Conservation (phyloP, 2,888 invertebrate genomes). For the Folsomia candida region DNA sequence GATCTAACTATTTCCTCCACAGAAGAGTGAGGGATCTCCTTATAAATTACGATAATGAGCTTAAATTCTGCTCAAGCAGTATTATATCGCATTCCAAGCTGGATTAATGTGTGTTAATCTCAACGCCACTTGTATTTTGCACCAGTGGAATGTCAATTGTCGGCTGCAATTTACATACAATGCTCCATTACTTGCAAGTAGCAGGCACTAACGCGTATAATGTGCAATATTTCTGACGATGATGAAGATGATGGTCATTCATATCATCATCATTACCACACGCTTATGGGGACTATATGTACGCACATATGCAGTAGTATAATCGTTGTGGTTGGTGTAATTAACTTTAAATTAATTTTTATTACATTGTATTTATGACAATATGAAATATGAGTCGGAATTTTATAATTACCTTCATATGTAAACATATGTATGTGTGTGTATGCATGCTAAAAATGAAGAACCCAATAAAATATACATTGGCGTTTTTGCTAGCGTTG, state of each 20-base stretch:
- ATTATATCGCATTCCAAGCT: not conserved
- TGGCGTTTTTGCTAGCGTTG: too few relatives aligned
- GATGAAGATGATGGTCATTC: not conserved
- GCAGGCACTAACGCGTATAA: not conserved
- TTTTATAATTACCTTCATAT: too few relatives aligned
- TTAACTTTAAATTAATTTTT: not conserved
- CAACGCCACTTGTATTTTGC: not conserved
- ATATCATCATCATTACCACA: not conserved
- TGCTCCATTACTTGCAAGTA: not conserved
- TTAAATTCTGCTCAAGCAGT: not conserved
- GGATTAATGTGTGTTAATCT: not conserved
- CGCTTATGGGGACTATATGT: not conserved
- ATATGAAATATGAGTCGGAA: not conserved
- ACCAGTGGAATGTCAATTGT: not conserved
- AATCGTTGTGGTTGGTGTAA: not conserved
- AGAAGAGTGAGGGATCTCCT: too few relatives aligned
- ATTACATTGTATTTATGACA: not conserved
- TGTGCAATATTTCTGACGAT: not conserved
- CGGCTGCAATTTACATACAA: not conserved
- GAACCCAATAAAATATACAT: too few relatives aligned
- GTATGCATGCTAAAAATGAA: too few relatives aligned
- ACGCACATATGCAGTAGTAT: too few relatives aligned
- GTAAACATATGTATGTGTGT: too few relatives aligned
- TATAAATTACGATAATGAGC: not conserved
- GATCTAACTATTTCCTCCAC: too few relatives aligned